A percentile compares a stretch with the other conserved stretches of the same genome.
phyloP scores from a whole-genome alignment of 2,888 invertebrate species.

The Gerris lacustris region DNA sequence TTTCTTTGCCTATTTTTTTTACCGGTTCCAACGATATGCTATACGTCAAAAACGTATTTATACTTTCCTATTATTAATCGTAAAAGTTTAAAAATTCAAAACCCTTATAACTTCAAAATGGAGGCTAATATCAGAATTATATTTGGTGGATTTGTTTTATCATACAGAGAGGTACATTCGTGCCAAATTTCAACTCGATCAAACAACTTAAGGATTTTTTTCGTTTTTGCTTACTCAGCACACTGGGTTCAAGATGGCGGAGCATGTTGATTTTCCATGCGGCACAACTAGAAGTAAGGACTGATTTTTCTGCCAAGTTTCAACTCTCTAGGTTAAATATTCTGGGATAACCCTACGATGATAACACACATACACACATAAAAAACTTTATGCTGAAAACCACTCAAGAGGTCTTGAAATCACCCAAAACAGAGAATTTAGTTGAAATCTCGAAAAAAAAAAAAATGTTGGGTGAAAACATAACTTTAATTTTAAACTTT shows the following conservation, averaged over 20 bases:
- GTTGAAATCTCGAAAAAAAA: neutral
- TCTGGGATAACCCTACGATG: neutral
- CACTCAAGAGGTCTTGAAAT: neutral
- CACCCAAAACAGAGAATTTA: neutral
- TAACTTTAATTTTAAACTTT: too few relatives aligned
- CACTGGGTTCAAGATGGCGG: neutral
- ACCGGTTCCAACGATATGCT: too few relatives aligned
- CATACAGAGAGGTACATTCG: neutral
- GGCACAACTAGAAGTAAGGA: neutral
- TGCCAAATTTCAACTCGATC: neutral
- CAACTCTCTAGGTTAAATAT: neutral
- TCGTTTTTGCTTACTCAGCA: neutral
- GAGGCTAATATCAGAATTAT: too few relatives aligned
- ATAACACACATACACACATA: neutral
- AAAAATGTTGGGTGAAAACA: too few relatives aligned
- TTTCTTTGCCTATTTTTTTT: too few relatives aligned
- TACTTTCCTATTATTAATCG: too few relatives aligned
- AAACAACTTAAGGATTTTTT: neutral
- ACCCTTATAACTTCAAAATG: too few relatives aligned
- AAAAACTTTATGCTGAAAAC: neutral
- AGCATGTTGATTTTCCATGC: neutral
- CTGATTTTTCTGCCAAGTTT: neutral
- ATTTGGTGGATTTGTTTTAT: too few relatives aligned
- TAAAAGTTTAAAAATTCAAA: too few relatives aligned
- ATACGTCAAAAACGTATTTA: too few relatives aligned